Evolutionary conservation across 2,113 vertebrate species (phyloP).

Genomic region (Xiphorhynchus elegans): DNA sequence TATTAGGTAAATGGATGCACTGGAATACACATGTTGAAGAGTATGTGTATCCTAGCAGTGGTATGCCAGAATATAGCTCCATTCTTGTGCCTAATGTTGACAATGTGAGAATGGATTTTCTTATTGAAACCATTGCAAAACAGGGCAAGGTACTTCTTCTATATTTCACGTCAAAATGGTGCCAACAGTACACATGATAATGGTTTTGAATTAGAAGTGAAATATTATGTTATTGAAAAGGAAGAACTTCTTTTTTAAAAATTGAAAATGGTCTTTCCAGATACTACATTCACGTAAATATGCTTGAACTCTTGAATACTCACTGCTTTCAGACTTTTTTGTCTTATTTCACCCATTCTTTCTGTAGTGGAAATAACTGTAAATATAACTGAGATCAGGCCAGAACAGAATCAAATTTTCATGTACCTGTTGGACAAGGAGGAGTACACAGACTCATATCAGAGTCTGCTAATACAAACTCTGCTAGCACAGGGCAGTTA

Average conservation of each 20-base stretch:
- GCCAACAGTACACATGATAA: not conserved
- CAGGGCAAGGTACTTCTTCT: conserved; percentile 87
- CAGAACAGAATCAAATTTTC: not conserved
- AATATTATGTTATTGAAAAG: not conserved
- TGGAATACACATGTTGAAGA: conserved; percentile 87
- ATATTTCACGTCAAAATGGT: not conserved
- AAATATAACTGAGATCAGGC: not conserved
- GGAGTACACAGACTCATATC: not conserved
- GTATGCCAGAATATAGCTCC: conserved; percentile 86
- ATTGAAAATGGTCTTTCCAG: not conserved
- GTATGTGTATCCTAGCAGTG: conserved; percentile 85
- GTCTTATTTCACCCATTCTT: not conserved
- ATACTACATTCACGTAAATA: not conserved
- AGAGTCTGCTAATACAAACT: not conserved
- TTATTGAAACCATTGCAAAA: conserved; percentile 90
- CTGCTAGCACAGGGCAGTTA: not conserved
- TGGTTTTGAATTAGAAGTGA: not conserved
- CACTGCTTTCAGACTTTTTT: not conserved
- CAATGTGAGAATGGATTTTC: conserved; percentile 91
- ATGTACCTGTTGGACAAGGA: not conserved
- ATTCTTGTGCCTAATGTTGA: conserved; percentile 96
- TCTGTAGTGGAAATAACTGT: not conserved
- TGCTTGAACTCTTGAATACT: not conserved
- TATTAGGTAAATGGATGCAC: conserved; percentile 88
- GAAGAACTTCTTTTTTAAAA: not conserved